These are phyloP conservation scores for Hoplostethus mediterraneus DNA, from an alignment of 2,797 vertebrate genomes.

Conservation along the genomic window DNA sequence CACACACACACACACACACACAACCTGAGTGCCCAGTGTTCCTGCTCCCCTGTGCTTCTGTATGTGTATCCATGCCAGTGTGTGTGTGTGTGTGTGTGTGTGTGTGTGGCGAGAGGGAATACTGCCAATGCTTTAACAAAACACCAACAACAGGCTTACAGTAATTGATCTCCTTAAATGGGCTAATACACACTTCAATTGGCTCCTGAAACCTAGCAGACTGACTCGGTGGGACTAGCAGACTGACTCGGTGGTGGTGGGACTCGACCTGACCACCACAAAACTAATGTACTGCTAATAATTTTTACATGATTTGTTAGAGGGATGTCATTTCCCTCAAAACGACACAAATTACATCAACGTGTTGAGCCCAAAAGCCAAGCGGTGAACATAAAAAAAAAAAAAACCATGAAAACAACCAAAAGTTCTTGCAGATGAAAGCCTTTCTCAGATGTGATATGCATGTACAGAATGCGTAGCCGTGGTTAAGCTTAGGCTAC, in stretches of 20 bases:
- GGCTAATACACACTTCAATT: neutral
- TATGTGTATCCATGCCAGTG: neutral
- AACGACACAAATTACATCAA: too few relatives aligned
- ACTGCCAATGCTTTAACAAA: constrained; percentile 24
- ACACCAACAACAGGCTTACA: constrained; percentile 48
- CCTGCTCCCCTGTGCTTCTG: neutral
- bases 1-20: neutral
- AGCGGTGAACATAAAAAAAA: neutral
- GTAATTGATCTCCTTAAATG: constrained; percentile 50
- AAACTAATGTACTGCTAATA: neutral
- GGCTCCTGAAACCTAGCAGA: neutral
- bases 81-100: constrained; percentile 17
- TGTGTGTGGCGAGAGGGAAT: constrained; percentile 5
- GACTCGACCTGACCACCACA: neutral
- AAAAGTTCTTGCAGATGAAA: constrained; percentile 32
- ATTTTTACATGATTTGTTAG: too few relatives aligned
- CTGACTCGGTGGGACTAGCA: neutral
- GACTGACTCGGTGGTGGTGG: too few relatives aligned
- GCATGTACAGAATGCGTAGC: constrained; percentile 15
- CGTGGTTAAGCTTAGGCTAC: constrained; percentile 45
- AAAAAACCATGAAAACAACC: neutral
- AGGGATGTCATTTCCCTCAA: too few relatives aligned
- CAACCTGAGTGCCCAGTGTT: constrained; percentile 7
- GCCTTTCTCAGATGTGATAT: constrained; percentile 27
- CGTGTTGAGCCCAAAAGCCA: neutral